Evolutionary conservation across 2,113 vertebrate genomes (phyloP).

Genomic region (Neolamprologus tretocephalus): DNA sequence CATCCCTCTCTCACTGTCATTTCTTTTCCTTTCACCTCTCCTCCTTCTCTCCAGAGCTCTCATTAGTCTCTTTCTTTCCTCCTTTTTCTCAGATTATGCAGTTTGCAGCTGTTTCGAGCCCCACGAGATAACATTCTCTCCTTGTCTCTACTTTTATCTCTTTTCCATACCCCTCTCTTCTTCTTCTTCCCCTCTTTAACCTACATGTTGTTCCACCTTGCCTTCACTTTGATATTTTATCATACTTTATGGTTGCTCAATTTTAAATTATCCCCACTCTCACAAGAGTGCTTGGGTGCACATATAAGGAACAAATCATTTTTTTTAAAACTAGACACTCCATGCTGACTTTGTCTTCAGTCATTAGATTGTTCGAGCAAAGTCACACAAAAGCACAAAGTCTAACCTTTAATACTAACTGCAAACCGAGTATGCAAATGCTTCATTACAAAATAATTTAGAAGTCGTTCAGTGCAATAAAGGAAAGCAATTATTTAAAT

Average conservation of each 20-base stretch:
- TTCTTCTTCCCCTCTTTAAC: neutral
- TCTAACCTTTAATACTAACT: neutral
- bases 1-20: neutral
- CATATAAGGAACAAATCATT: neutral
- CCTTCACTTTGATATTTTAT: neutral
- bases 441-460: neutral
- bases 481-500: neutral
- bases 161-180: neutral
- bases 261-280: neutral
- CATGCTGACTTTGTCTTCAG: neutral
- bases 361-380: neutral
- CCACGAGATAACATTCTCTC: neutral
- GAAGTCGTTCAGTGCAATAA: neutral
- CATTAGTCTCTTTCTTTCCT: neutral
- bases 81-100: neutral
- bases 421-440: neutral
- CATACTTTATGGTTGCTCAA: neutral
- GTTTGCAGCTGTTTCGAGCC: constrained; percentile 38
- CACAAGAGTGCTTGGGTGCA: neutral
- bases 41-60: neutral
- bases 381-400: neutral
- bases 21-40: neutral
- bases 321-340: neutral
- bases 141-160: neutral
- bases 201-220: neutral